Evolutionary conservation across 1,140 invertebrate genomes (phyloP), one percentile per base, ranked within the genome.

Genomic region (Drosophila bipectinata): DNA sequence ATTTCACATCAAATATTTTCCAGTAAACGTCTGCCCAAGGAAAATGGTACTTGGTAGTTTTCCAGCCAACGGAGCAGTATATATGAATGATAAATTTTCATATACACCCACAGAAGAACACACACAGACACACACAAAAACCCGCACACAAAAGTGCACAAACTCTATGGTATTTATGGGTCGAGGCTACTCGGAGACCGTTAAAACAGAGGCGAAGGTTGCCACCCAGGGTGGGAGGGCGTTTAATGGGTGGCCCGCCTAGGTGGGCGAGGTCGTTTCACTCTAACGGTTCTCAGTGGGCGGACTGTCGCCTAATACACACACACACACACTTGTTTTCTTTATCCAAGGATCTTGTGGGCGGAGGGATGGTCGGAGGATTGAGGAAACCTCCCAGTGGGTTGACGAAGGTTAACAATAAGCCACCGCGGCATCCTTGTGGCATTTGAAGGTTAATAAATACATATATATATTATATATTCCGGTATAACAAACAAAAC

Each of bases 361-460:
- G n/a, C 18, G 66, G 8, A 7, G 30, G 54, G n/a, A 12, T 57
- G 3, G 39, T 30, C 10, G 28, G 41, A 28, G 44, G 10, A n/a
- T n/a, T 6, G 39, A 14, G 12, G 41, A 8, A 18, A 45, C 41
- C 44, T 15, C 63, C 63, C 34, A 32, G 26, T 48, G 62, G 37
- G 51, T 49, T 45, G 61, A 48, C 61, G 80, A 83, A 83, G 79
- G 79, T 74, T 82, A 69, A 58, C 62, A 68, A 68, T 73, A 59
- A 81, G 72, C 73, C 47, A 47, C 15, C 30, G 30, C 45, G 49
- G 49, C 59, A 63, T 72, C 71, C 71, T 73, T 73, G 74, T 56
- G 67, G 59, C 58, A 44, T 52, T 61, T 68, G 74, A 82, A 82
- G 80, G 80, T 80, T 85, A 85, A 80, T 77, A 79, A 85, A 84